Evolutionary conservation across 2,113 vertebrate genomes (phyloP), one percentile per base, ranked within the genome.

Genomic region (Malurus melanocephalus): DNA sequence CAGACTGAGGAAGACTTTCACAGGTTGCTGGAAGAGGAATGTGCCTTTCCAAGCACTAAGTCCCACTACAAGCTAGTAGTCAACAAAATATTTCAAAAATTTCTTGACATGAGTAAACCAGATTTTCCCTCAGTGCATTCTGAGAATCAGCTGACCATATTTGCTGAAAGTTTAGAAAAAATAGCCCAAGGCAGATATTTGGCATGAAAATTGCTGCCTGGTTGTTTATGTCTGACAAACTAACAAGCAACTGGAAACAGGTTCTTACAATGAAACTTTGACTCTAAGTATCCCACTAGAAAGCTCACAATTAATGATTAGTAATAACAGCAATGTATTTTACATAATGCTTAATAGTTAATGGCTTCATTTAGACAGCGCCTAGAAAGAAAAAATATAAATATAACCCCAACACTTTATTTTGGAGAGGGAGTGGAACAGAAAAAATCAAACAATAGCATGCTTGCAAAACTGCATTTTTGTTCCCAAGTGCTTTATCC

Each of bases 171-270:
- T 85, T 94, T 93, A 53, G n/a, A 79, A 82, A 93, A 81, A 93
- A 88, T 46, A 85, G 94, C 92, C 83, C 52, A 87, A 88, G 78
- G 88, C 85, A 94, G 53, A 38, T 74, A 89, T 60, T 93, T 94
- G 85, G 68, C 64, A 76, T 77, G 80, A 90, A 94, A 95, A 92
- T 91, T 89, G 51, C 80, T 92, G 60, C 75, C 80, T 49, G 43
- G 75, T 93, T 42, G 26, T 89, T 91, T 85, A 59, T 87, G 43
- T 89, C 88, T 85, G 66, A 86, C 83, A 62, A 91, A 84, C 38
- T 65, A 86, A 76, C 61, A 75, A 89, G 56, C 27, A 92, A 33
- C 43, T 88, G 46, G 55, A 81, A 92, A 91, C 49, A 69, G 24
- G 22, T 59, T 77, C 80, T 73, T 88, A 55, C 9, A 55, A 38